Percentiles rank a stretch among this genome's conserved stretches.
Conservation (phyloP, 2,888 invertebrate species). For the Nesidiocoris tenuis region DNA sequence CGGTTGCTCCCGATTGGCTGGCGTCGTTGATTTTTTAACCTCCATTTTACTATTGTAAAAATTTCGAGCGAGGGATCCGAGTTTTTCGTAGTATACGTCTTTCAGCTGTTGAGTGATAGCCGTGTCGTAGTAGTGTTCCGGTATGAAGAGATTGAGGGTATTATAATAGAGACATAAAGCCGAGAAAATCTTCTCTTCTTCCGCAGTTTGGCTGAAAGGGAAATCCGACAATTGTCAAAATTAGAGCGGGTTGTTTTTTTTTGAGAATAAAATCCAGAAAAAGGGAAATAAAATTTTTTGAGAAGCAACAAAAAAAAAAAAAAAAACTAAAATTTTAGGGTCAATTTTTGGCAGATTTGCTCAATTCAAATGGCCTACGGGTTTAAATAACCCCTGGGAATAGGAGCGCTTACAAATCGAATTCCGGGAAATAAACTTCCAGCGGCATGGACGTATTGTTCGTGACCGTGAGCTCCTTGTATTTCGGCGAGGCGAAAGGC, state of each 20-base stretch:
- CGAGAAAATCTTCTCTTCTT: slow-evolving; percentile 37
- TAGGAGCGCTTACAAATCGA: slow-evolving; percentile 29
- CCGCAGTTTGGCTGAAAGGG: slow-evolving; percentile 17
- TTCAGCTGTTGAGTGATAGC: slow-evolving; percentile 15
- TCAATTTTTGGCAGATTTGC: no score
- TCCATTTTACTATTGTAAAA: background rate
- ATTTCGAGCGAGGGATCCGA: slow-evolving; percentile 10
- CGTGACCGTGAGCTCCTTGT: slow-evolving; percentile 10
- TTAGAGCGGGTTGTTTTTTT: no score
- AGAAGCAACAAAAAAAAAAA: no score
- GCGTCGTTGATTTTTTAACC: background rate
- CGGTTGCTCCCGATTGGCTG: background rate
- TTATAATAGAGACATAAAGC: slow-evolving; percentile 25
- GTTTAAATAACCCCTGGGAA: no score
- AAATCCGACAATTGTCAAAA: no score
- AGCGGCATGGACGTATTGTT: slow-evolving; percentile 24
- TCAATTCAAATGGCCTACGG: no score
- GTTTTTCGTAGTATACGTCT: slow-evolving; percentile 25
- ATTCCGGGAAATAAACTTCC: slow-evolving; percentile 38
- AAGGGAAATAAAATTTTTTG: no score
- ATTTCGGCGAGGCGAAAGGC: slow-evolving; percentile 5
- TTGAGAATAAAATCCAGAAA: no score
- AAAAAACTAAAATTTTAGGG: no score
- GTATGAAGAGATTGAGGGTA: slow-evolving; percentile 29
- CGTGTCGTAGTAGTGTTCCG: slow-evolving; percentile 11